phyloP scores from a whole-genome alignment of 1,140 invertebrate species.

The Zaprionus gabonicus region DNA sequence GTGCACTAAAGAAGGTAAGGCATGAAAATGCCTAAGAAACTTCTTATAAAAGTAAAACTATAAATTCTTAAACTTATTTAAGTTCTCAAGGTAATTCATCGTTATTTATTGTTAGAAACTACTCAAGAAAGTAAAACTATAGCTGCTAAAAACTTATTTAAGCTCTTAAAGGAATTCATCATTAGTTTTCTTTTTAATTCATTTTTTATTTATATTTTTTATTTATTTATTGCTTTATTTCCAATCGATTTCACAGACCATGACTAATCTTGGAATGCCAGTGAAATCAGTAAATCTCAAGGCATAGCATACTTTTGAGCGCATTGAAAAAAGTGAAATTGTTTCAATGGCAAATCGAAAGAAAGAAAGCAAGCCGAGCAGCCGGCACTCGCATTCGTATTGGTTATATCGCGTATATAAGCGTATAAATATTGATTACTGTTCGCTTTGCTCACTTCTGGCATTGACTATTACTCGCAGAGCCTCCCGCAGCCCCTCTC shows the following conservation, averaged over 20 bases:
- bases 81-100: too few species aligned
- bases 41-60: neutral
- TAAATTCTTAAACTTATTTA: neutral
- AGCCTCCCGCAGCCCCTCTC: neutral
- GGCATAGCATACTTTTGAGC: neutral
- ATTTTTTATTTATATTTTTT: neutral
- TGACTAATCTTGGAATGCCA: neutral
- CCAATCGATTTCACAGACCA: neutral
- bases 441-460: slow-evolving; percentile 25
- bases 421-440: slow-evolving; percentile 42
- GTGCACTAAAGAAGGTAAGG: neutral
- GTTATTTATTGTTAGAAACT: neutral
- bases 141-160: neutral
- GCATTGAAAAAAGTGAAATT: neutral
- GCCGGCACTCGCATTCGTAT: neutral
- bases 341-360: neutral
- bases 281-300: neutral
- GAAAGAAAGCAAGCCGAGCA: neutral
- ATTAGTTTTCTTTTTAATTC: too few species aligned
- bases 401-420: slow-evolving; percentile 22
- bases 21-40: neutral
- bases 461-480: slow-evolving; percentile 8
- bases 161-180: too few species aligned
- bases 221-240: neutral
- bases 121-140: neutral